phyloP scores from a whole-genome alignment of 2,888 invertebrate genomes.

The Trachelus troglodyta region DNA sequence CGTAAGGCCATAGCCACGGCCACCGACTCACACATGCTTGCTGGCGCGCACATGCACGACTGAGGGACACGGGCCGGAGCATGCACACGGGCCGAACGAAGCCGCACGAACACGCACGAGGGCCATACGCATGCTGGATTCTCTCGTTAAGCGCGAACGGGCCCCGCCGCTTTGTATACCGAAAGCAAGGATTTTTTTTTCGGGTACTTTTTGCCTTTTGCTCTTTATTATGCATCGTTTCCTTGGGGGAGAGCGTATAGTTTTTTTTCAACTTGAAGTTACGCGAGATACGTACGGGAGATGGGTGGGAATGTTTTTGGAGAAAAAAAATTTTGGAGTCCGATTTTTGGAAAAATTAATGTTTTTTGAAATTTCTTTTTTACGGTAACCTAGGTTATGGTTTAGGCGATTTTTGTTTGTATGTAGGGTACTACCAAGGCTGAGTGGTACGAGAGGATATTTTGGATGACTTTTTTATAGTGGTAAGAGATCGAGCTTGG shows the following conservation, averaged over 20 bases:
- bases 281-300: background rate
- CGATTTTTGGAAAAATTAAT: background rate
- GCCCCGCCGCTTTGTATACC: background rate
- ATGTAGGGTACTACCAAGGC: background rate
- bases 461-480: conserved; percentile 14
- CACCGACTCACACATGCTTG: conserved; percentile 54
- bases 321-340: background rate
- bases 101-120: conserved; percentile 13
- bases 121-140: background rate
- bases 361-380: background rate
- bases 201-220: background rate
- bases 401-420: background rate
- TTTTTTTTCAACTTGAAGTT: background rate
- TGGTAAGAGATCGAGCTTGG: conserved; percentile 39
- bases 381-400: background rate
- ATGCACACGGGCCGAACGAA: background rate
- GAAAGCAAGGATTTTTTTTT: background rate
- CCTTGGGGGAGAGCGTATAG: background rate
- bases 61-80: conserved; percentile 15
- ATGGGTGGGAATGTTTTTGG: background rate
- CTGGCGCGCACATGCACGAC: conserved; percentile 30
- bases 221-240: background rate
- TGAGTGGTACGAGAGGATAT: too few species aligned
- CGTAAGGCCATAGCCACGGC: conserved; percentile 67
- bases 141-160: background rate